Percentiles rank a stretch among this genome's conserved stretches.
These are phyloP conservation scores for Chrysogorgia sp. DNA, from an alignment of 92 coral and sea anemone species.

Conservation along the genomic window DNA sequence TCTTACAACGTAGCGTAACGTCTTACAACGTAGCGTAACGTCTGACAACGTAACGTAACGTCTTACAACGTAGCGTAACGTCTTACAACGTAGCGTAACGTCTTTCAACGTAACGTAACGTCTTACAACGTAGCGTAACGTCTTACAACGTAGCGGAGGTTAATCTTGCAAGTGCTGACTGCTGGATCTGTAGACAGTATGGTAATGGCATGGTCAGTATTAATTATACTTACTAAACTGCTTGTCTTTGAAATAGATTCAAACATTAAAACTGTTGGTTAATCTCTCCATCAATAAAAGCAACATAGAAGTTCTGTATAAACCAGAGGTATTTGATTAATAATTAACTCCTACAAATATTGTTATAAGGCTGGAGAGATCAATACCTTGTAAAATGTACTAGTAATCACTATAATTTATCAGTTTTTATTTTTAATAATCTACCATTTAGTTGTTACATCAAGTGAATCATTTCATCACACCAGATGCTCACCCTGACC, in stretches of 20 bases:
- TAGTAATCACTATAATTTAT: too few species aligned
- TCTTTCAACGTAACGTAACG: too few species aligned
- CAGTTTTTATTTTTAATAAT: not conserved
- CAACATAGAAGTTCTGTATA: conserved; percentile 53
- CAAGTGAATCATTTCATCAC: not conserved
- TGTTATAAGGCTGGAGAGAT: not conserved
- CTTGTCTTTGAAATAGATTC: conserved; percentile 46
- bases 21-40: too few species aligned
- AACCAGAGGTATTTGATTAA: conserved; percentile 50
- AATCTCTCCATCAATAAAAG: conserved; percentile 70
- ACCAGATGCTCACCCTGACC: not conserved
- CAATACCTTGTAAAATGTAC: not conserved
- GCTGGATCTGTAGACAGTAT: too few species aligned
- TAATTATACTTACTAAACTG: not conserved
- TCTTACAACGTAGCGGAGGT: too few species aligned
- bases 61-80: too few species aligned
- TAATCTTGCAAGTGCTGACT: too few species aligned
- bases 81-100: too few species aligned
- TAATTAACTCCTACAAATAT: not conserved
- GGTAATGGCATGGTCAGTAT: not conserved
- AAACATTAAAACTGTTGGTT: conserved; percentile 72
- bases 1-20: too few species aligned
- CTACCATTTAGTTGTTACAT: not conserved
- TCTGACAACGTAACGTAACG: too few species aligned
- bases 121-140: too few species aligned